A percentile compares a stretch with the other conserved stretches of the same genome.
phyloP scores from a whole-genome alignment of 2,888 invertebrate species.

The Anoplius nigerrimus region DNA sequence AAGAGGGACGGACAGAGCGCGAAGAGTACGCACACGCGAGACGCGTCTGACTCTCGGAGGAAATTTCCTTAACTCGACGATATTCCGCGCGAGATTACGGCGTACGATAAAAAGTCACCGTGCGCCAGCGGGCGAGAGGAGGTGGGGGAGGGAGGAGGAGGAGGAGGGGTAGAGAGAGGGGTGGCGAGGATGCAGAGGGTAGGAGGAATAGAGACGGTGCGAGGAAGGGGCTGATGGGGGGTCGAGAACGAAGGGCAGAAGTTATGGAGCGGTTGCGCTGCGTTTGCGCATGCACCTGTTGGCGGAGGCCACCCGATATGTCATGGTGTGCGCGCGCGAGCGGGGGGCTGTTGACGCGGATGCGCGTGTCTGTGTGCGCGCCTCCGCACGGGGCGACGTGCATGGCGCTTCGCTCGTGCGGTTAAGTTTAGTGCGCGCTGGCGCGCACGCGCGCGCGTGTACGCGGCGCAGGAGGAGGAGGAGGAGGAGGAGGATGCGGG shows the following conservation, averaged over 20 bases:
- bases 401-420: neutral
- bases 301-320: slow-evolving; percentile 31
- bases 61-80: no score
- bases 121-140: slow-evolving; percentile 8
- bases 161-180: slow-evolving; percentile 63
- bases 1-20: no score
- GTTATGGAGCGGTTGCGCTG: slow-evolving; percentile 19
- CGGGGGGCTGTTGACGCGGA: slow-evolving; percentile 10
- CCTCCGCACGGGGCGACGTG: no score
- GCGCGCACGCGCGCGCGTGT: neutral
- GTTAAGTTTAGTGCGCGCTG: neutral
- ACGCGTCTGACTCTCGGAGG: no score
- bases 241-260: slow-evolving; percentile 10
- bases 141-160: slow-evolving; percentile 37
- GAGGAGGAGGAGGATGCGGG: no score
- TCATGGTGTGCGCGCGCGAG: slow-evolving; percentile 10
- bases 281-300: slow-evolving; percentile 65
- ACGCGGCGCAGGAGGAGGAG: neutral
- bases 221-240: slow-evolving; percentile 54
- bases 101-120: slow-evolving; percentile 8
- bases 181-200: slow-evolving; percentile 47
- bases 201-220: slow-evolving; percentile 61
- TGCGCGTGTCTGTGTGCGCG: neutral
- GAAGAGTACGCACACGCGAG: no score
- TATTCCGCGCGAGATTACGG: no score